These are phyloP conservation scores for Steatocranus sp. DNA, from an alignment of 2,797 vertebrate genomes.

Conservation along the genomic window DNA sequence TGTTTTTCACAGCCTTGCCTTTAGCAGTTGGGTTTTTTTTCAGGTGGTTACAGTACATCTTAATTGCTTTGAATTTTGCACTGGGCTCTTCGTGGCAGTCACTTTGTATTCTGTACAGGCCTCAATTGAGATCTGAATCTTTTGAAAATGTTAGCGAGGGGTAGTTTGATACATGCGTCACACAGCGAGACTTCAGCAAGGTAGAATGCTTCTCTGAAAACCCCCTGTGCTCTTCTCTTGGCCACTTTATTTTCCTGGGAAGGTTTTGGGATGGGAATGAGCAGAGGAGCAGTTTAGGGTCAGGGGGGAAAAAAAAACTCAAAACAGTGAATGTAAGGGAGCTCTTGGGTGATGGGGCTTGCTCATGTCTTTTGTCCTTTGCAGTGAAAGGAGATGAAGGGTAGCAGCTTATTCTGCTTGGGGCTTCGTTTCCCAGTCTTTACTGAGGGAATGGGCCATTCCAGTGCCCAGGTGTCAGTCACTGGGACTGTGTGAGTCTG, in stretches of 20 bases:
- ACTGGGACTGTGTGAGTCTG: slow-evolving; percentile 5
- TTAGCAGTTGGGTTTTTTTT: background rate
- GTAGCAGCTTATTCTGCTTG: background rate
- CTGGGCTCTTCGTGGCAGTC: background rate
- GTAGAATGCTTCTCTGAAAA: slow-evolving; percentile 16
- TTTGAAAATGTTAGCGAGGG: slow-evolving; percentile 16
- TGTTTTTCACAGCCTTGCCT: background rate
- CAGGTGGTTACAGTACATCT: background rate
- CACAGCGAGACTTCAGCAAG: slow-evolving; percentile 5
- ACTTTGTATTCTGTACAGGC: background rate
- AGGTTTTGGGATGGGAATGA: slow-evolving; percentile 16
- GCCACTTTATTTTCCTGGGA: slow-evolving; percentile 20
- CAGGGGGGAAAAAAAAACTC: background rate
- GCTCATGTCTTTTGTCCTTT: slow-evolving; percentile 50
- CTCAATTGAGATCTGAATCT: background rate
- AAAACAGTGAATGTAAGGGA: slow-evolving; percentile 37
- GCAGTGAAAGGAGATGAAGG: slow-evolving; percentile 23
- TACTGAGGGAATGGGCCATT: slow-evolving; percentile 6
- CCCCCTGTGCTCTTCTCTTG: background rate
- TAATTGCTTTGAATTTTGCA: slow-evolving; percentile 6
- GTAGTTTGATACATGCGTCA: slow-evolving; percentile 38
- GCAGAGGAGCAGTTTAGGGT: background rate
- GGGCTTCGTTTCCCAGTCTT: slow-evolving; percentile 36
- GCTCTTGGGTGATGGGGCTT: slow-evolving; percentile 19
- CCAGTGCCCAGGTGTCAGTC: slow-evolving; percentile 44